Evolutionary conservation across 2,113 vertebrate genomes (phyloP).

Genomic region (Hyperopisus bebe): DNA sequence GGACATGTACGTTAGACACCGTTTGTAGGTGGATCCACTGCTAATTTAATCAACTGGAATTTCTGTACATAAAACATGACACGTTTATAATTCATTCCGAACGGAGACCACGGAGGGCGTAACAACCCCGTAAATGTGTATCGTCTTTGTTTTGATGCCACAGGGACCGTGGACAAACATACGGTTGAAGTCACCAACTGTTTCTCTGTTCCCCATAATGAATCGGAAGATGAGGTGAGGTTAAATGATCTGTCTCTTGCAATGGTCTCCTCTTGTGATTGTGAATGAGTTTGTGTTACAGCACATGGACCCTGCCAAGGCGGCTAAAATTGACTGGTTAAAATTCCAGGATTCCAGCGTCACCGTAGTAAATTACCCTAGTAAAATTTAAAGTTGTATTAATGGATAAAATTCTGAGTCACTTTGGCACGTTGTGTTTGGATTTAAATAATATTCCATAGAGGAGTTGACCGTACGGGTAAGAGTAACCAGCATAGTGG

Average conservation of each 20-base stretch:
- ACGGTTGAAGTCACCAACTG: conserved; percentile 96
- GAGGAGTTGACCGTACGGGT: not conserved
- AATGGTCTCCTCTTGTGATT: not conserved
- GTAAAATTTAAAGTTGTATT: not conserved
- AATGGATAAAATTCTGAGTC: not conserved
- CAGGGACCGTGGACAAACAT: conserved; percentile 91
- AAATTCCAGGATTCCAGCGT: not conserved
- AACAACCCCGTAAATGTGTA: not conserved
- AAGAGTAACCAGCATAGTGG: not conserved
- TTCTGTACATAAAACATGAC: not conserved
- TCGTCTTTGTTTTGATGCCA: conserved; percentile 8
- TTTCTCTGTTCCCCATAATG: conserved; percentile 97
- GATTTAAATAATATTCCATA: not conserved
- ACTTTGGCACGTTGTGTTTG: not conserved
- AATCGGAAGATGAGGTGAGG: conserved; percentile 94
- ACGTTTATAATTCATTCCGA: not conserved
- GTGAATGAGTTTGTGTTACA: not conserved
- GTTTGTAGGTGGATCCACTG: not conserved
- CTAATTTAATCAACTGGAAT: not conserved
- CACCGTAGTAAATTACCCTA: not conserved
- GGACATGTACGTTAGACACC: not conserved
- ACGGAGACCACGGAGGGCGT: not conserved
- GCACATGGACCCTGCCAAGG: not conserved
- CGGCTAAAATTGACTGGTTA: no score
- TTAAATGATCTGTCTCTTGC: not conserved